Evolutionary conservation across 1,140 invertebrate genomes (phyloP), one percentile per base, ranked within the genome.

Genomic region (Wiebesia pumilae): DNA sequence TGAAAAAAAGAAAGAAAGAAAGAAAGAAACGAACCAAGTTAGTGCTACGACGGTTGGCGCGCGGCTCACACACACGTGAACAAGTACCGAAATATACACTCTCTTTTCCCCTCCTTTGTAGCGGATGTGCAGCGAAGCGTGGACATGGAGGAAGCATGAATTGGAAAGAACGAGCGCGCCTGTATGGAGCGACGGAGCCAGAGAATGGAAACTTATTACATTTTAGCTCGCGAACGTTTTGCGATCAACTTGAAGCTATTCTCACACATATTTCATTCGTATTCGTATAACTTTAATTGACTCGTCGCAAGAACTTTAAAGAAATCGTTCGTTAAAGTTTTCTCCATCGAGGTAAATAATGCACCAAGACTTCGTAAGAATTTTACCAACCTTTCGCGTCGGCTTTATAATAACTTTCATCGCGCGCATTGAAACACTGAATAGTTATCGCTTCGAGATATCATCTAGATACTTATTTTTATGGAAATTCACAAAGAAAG

Each of bases 121-220:
- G 38, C 40, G 65, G 40, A 82, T 71, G 54, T 82, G 80, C 33
- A 67, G 43, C 43, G 65, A 51, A 82, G n/a, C 80, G 35, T 24
- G 43, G 38, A 35, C 1, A 35, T 19, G 19, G 58, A 40, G 58
- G 58, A 81, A 81, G 51, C 27, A n/a, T 65, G 58, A 30, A n/a
- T 73, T 73, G 21, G 21, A 73, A 40, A 40, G 35, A 40, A 40
- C 35, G 35, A 73, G n/a, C 16, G 10, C 10, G 4, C 67, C 9
- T 71, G n/a, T 71, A 1, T 71, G n/a, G 27, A 65, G 4, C n/a
- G 4, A 30, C 6, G 43, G 24, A 30, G 27, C 24, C 62, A 65
- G 7, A 65, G 6, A 47, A 47, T 47, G 14, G 43, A 47, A 47
- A 47, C 14, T 47, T 47, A 62, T 62, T 62, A 16, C 19, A 10